Evolutionary conservation across 2,888 invertebrate species (phyloP), one percentile per base, ranked within the genome.

Genomic region (Chymomyza fuscimana): DNA sequence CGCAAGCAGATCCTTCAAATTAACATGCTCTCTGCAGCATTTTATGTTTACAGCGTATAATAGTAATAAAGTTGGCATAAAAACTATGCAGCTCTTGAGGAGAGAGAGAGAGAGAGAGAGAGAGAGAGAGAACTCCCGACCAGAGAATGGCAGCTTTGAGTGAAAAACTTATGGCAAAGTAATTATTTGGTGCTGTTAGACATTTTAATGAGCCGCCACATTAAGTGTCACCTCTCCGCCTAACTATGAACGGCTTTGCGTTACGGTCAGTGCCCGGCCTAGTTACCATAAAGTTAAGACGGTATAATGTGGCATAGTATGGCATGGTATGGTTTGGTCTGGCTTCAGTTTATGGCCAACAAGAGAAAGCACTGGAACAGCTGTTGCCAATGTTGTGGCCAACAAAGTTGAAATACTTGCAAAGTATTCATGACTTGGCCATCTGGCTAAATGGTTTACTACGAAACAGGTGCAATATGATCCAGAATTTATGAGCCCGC

Each of bases 241-340:
- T 4, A 46, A 46, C 40, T 46, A 46, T 46, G 4, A 12, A 46
- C 4, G 12, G 0, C 40, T 12, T 12, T 46, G 5, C 36, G 29
- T 74, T 69, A 77, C 83, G 86, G 83, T 83, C 83, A 82, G 63
- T 83, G 87, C 70, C 81, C 81, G 83, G 83, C 87, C 79, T 87
- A 83, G 83, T 83, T 82, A 46, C 40, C 40, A 46, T 46, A 46
- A 46, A 46, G 40, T 46, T 46, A 46, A 46, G 40, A 46, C 40
- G 40, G 40, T 10, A 40, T 40, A 40, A 40, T 40, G 40, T 40
- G 12, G 9, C 9, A 40, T 7, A 40, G 9, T 40, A 40, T 12
- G 40, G 3, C 10, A 10, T 40, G 40, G 40, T 61, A 36, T 36
- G 19, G 46, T 50, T 62, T 46, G n/a, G 36, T 29, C 65, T 74